These are phyloP conservation scores for Nannoperca australis DNA, from an alignment of 2,797 vertebrate genomes.

Conservation along the genomic window DNA sequence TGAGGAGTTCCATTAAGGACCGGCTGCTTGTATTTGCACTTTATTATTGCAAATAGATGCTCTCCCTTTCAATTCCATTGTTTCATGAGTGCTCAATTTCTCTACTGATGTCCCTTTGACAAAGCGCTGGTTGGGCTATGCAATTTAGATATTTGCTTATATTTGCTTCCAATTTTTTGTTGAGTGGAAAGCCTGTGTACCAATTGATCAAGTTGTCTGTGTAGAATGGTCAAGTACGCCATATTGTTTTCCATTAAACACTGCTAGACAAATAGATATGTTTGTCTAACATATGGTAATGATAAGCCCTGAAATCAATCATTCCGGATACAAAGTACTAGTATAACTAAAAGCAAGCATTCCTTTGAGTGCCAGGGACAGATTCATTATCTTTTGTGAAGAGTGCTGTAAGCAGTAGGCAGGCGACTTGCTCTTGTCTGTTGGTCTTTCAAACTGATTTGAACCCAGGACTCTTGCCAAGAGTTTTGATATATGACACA, in stretches of 20 bases:
- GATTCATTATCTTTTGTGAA: conserved; percentile 44
- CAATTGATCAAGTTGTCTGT: conserved; percentile 40
- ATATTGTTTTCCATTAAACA: conserved; percentile 16
- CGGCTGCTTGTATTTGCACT: conserved; percentile 76
- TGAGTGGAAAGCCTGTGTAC: conserved; percentile 21
- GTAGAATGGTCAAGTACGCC: conserved; percentile 26
- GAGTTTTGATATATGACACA: conserved; percentile 61
- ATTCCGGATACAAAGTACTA: conserved; percentile 18
- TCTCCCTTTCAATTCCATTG: conserved; percentile 56
- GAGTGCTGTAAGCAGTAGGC: conserved; percentile 17
- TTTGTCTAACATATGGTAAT: conserved; percentile 42
- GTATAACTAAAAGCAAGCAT: conserved; percentile 40
- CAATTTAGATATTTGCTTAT: conserved; percentile 30
- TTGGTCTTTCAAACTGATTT: conserved; percentile 55
- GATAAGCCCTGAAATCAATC: conserved; percentile 40
- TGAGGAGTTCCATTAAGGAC: conserved; percentile 76
- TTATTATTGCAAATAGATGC: conserved; percentile 77
- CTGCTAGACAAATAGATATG: conserved; percentile 37
- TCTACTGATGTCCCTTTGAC: conserved; percentile 54
- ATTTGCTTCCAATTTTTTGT: conserved; percentile 27
- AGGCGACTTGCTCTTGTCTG: conserved; percentile 31
- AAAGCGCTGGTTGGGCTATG: conserved; percentile 24
- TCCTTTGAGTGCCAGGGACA: conserved; percentile 15
- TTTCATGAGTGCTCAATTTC: conserved; percentile 52
- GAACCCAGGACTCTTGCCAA: conserved; percentile 55